A percentile compares a stretch with the other conserved stretches of the same genome.
phyloP scores from a whole-genome alignment of 2,113 vertebrate species.

The Solea solea region DNA sequence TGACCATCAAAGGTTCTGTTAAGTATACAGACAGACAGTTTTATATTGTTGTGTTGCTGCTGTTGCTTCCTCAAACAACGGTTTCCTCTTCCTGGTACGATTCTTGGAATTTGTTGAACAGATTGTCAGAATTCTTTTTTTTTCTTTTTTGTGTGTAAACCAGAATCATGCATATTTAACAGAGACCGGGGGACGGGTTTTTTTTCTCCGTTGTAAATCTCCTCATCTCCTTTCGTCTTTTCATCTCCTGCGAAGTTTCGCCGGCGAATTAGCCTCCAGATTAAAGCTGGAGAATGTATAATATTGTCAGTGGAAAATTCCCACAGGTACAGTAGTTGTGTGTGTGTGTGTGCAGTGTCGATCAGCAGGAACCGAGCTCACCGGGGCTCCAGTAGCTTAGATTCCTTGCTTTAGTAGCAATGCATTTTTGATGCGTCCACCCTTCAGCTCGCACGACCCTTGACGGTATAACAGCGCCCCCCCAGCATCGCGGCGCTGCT shows the following conservation, averaged over 20 bases:
- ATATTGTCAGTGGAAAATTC: constrained; percentile 18
- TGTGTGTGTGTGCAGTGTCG: constrained; percentile 46
- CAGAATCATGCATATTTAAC: neutral
- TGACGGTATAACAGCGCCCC: constrained; percentile 60
- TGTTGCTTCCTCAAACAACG: too few species aligned
- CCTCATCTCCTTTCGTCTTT: neutral
- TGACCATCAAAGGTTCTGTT: too few species aligned
- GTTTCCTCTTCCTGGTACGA: neutral
- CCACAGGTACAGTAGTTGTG: constrained; percentile 21
- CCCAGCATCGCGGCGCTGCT: constrained; percentile 34
- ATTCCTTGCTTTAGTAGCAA: constrained; percentile 65
- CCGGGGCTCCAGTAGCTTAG: constrained; percentile 45
- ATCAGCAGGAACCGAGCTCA: constrained; percentile 53
- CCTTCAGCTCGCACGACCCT: constrained; percentile 54
- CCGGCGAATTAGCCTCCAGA: constrained; percentile 8
- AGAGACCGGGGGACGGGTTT: neutral
- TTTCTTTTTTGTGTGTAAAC: neutral
- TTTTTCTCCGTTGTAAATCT: neutral
- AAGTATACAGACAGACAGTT: too few species aligned
- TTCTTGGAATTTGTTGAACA: neutral
- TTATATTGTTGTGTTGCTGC: too few species aligned
- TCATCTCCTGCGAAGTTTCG: constrained; percentile 5
- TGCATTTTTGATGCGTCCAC: constrained; percentile 74
- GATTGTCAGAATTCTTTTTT: neutral
- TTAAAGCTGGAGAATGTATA: constrained; percentile 15